These are phyloP conservation scores for Syngnathus acus DNA, from an alignment of 2,797 vertebrate genomes.

Conservation along the genomic window DNA sequence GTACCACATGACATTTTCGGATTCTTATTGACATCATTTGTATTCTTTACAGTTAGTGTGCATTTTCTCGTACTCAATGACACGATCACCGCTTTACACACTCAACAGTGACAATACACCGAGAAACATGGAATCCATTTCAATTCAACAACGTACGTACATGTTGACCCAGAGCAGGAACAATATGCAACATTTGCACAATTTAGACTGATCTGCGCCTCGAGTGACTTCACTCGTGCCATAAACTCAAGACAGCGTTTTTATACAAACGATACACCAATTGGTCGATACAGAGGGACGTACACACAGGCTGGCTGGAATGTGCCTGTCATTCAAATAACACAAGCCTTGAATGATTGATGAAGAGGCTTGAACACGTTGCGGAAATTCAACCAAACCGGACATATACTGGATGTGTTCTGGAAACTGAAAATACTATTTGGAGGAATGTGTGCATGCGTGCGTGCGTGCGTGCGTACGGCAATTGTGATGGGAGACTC, in stretches of 20 bases:
- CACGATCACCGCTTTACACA: constrained; percentile 29
- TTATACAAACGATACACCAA: not conserved
- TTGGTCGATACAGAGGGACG: not conserved
- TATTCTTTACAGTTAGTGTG: constrained; percentile 32
- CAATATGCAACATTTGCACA: not conserved
- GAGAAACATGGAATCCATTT: constrained; percentile 3
- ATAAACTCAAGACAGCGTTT: too few relatives aligned
- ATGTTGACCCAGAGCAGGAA: not conserved
- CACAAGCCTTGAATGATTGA: not conserved
- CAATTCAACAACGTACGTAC: too few relatives aligned
- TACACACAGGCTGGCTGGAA: not conserved
- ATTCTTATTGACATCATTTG: constrained; percentile 44
- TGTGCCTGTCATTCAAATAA: too few relatives aligned
- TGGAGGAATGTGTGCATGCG: too few relatives aligned
- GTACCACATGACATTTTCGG: too few relatives aligned
- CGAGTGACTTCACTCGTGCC: not conserved
- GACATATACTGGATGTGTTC: not conserved
- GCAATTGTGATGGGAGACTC: too few relatives aligned
- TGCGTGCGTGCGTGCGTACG: too few relatives aligned
- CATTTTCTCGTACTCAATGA: constrained; percentile 36
- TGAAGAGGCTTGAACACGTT: not conserved
- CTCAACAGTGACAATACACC: constrained; percentile 13
- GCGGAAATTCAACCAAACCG: not conserved
- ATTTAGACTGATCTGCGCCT: not conserved
- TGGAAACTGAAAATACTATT: too few relatives aligned